A percentile compares a stretch with the other conserved stretches of the same genome.
Conservation (phyloP, 2,888 invertebrate genomes). For the Diplazon laetatorius region DNA sequence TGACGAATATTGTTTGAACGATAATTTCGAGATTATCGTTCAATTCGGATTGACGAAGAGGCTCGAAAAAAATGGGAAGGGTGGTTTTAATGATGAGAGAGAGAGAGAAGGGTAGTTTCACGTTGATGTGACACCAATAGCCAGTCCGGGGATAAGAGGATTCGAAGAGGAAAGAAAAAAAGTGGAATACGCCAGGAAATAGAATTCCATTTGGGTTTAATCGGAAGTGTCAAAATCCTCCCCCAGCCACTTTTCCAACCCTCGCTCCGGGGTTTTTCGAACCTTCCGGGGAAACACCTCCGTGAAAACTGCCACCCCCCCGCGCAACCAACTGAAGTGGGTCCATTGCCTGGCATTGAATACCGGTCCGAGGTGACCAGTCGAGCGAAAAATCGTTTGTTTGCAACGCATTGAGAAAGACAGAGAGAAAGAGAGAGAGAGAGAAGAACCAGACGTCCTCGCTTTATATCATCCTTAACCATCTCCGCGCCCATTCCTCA, state of each 20-base stretch:
- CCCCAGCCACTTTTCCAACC: conserved; percentile 16
- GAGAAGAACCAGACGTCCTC: conserved; percentile 45
- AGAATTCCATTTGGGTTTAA: conserved; percentile 71
- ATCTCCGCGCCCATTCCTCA: conserved; percentile 57
- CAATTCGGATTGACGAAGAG: conserved; percentile 17
- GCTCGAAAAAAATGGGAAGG: conserved; percentile 35
- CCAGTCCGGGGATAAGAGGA: conserved; percentile 64
- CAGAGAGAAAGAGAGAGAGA: conserved; percentile 18
- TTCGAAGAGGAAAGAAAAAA: too few species aligned
- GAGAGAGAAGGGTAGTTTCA: conserved; percentile 1
- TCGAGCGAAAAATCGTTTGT: conserved; percentile 67
- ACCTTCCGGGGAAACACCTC: too few species aligned
- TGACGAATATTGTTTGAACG: not conserved
- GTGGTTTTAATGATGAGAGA: conserved; percentile 4
- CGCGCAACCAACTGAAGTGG: conserved; percentile 29
- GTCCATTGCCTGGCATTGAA: conserved; percentile 28
- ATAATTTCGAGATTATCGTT: conserved; percentile 7
- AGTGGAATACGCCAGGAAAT: conserved; percentile 70
- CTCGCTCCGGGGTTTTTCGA: not conserved
- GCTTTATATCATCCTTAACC: conserved; percentile 60
- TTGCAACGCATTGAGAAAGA: too few species aligned
- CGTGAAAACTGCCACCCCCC: not conserved
- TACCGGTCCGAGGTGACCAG: conserved; percentile 51
- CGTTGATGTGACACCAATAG: conserved; percentile 2
- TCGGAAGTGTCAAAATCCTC: conserved; percentile 66